Percentiles rank a stretch among this genome's conserved stretches.
These are phyloP conservation scores for Caenorhabditis remanei DNA, from an alignment of 1,140 invertebrate genomes.

Conservation along the genomic window DNA sequence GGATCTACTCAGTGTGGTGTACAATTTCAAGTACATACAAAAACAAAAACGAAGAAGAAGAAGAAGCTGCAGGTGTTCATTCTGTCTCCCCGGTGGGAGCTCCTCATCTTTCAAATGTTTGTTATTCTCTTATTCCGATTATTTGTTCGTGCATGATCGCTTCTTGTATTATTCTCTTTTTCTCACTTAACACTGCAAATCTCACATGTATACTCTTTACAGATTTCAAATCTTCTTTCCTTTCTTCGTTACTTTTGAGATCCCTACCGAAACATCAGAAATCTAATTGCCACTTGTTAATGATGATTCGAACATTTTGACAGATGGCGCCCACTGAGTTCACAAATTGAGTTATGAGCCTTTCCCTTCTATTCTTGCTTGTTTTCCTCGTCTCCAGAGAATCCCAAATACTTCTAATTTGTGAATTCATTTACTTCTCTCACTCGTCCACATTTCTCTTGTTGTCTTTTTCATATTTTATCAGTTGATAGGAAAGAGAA, in stretches of 20 bases:
- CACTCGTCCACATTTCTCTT: constrained; percentile 8
- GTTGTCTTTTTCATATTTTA: neutral
- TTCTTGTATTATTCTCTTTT: constrained; percentile 28
- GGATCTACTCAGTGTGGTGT: constrained; percentile 36
- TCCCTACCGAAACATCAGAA: neutral
- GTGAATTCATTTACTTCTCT: neutral
- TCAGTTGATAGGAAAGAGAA: neutral
- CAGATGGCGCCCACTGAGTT: constrained; percentile 29
- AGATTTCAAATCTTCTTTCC: neutral
- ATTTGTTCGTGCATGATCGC: constrained; percentile 51
- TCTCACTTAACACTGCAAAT: constrained; percentile 15
- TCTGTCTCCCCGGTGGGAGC: neutral
- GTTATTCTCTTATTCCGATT: constrained; percentile 28
- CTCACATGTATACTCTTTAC: neutral
- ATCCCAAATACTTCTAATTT: constrained; percentile 49
- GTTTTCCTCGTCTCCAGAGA: constrained; percentile 6
- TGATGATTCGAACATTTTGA: constrained; percentile 55
- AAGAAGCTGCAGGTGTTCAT: constrained; percentile 54
- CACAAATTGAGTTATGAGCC: constrained; percentile 49
- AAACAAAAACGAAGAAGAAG: constrained; percentile 40
- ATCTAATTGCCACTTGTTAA: constrained; percentile 49
- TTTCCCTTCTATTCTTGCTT: neutral
- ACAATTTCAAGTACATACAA: constrained; percentile 55
- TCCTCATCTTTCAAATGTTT: constrained; percentile 38
- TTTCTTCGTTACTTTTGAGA: neutral